A percentile compares a stretch with the other conserved stretches of the same genome.
Evolutionary conservation across 1,140 invertebrate species (phyloP).

Genomic region (Drosophila bocqueti): DNA sequence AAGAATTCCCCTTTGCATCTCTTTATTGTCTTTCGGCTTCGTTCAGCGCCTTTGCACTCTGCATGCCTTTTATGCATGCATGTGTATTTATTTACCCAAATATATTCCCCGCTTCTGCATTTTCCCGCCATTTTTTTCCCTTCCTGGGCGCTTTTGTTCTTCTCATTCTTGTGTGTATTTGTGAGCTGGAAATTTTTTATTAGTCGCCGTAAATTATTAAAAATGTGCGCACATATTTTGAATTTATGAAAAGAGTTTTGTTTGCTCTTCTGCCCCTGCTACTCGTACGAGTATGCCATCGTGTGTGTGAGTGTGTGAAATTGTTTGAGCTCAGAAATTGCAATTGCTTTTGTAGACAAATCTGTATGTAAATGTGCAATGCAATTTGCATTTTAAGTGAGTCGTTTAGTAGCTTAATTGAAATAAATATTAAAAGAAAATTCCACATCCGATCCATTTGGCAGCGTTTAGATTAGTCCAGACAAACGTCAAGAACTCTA

Average conservation of each 20-base stretch:
- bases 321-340: constrained; percentile 41
- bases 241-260: constrained; percentile 65
- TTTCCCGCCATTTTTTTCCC: neutral
- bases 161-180: constrained; percentile 10
- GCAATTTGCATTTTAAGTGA: constrained; percentile 82
- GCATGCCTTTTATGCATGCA: constrained; percentile 26
- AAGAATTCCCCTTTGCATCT: constrained; percentile 5
- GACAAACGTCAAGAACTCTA: constrained; percentile 1
- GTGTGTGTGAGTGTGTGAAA: constrained; percentile 12
- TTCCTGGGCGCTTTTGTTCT: neutral
- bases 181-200: constrained; percentile 41
- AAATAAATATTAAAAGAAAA: constrained; percentile 67
- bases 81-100: constrained; percentile 48
- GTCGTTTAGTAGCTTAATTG: constrained; percentile 78
- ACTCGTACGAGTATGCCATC: constrained; percentile 11
- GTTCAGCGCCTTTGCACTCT: constrained; percentile 2
- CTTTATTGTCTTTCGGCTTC: constrained; percentile 19
- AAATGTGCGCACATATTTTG: constrained; percentile 50
- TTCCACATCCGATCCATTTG: constrained; percentile 40
- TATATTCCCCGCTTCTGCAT: constrained; percentile 4
- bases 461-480: constrained; percentile 24
- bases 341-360: constrained; percentile 54
- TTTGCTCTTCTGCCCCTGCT: constrained; percentile 25
- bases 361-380: constrained; percentile 61
- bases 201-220: constrained; percentile 59